Evolutionary conservation across 2,888 invertebrate species (phyloP).

Genomic region (Pseudolycoriella hygida): DNA sequence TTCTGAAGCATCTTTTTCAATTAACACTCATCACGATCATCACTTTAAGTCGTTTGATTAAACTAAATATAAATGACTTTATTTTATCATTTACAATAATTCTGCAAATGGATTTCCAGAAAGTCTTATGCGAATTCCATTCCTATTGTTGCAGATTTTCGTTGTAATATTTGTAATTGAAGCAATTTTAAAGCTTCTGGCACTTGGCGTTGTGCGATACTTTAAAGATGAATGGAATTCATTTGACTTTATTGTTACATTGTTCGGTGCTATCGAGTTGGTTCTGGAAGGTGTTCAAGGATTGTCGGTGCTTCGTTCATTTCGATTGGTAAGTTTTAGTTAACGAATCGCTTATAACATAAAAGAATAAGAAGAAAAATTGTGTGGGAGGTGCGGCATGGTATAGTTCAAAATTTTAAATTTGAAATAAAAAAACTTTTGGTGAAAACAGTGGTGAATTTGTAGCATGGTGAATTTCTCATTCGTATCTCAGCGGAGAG

Average conservation of each 20-base stretch:
- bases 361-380: too few relatives aligned
- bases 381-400: too few relatives aligned
- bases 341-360: too few relatives aligned
- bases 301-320: constrained; percentile 33
- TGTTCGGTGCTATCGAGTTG: constrained; percentile 33
- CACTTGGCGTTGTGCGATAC: constrained; percentile 34
- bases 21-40: too few relatives aligned
- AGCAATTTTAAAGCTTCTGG: constrained; percentile 33
- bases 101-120: constrained; percentile 2
- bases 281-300: constrained; percentile 30
- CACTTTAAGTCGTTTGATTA: not conserved
- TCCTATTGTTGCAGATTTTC: constrained; percentile 26
- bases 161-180: constrained; percentile 34
- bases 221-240: constrained; percentile 37
- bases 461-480: too few relatives aligned
- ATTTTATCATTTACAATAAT: not conserved
- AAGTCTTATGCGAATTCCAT: too few relatives aligned
- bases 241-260: constrained; percentile 37
- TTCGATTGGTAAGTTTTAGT: constrained; percentile 34
- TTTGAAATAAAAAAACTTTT: too few relatives aligned
- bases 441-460: too few relatives aligned
- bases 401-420: too few relatives aligned
- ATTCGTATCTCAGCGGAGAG: too few relatives aligned
- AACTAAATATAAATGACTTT: not conserved
- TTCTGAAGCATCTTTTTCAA: too few relatives aligned